Evolutionary conservation across 2,113 vertebrate species (phyloP).

Genomic region (Apus apus): DNA sequence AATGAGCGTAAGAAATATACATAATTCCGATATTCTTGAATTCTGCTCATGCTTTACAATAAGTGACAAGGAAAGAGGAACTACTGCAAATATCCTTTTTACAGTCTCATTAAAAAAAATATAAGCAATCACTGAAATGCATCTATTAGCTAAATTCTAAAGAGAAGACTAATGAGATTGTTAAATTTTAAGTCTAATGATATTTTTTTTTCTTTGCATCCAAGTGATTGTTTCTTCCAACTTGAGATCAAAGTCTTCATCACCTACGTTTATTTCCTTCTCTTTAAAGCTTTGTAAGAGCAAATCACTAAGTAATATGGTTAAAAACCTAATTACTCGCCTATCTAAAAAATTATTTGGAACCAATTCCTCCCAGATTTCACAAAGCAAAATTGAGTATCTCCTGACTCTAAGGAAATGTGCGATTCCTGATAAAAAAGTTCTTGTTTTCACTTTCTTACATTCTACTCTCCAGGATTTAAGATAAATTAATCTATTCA

Average conservation of each 20-base stretch:
- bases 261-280: background rate
- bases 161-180: conserved; percentile 55
- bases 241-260: background rate
- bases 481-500: background rate
- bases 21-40: conserved; percentile 18
- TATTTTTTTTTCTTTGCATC: conserved; percentile 28
- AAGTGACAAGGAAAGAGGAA: background rate
- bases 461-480: background rate
- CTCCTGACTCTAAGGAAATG: background rate
- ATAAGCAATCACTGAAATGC: conserved; percentile 55
- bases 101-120: conserved; percentile 42
- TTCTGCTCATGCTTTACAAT: conserved; percentile 35
- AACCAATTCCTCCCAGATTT: background rate
- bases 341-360: background rate
- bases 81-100: conserved; percentile 35
- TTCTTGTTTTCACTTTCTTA: background rate
- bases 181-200: conserved; percentile 66
- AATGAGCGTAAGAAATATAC: conserved; percentile 10
- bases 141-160: conserved; percentile 60
- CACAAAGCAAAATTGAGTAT: background rate
- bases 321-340: conserved; percentile 1
- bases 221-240: conserved; percentile 12
- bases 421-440: background rate
- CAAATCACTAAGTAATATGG: background rate
- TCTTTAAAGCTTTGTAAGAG: background rate